These are phyloP conservation scores for Drosophila paulistorum DNA, from an alignment of 1,140 invertebrate species.

Conservation along the genomic window DNA sequence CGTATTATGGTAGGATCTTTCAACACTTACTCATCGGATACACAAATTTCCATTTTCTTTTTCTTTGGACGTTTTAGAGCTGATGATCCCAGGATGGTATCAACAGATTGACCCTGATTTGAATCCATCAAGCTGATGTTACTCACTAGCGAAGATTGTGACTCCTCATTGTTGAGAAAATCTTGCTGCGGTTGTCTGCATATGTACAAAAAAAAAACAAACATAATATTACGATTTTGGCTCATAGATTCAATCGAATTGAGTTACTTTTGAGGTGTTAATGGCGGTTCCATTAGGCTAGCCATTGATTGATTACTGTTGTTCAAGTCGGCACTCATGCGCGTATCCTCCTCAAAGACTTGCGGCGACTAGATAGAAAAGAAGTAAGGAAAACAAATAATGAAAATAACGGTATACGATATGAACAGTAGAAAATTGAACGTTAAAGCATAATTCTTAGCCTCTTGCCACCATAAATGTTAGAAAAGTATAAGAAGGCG, in stretches of 20 bases:
- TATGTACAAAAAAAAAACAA: neutral
- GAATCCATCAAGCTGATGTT: constrained; percentile 82
- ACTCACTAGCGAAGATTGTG: constrained; percentile 90
- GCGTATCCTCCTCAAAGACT: constrained; percentile 92
- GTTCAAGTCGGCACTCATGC: constrained; percentile 91
- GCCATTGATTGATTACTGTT: constrained; percentile 82
- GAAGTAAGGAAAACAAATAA: no score
- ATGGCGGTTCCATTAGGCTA: constrained; percentile 73
- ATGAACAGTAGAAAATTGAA: no score
- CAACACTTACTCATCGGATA: constrained; percentile 85
- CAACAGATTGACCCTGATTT: constrained; percentile 64
- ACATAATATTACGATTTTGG: constrained; percentile 77
- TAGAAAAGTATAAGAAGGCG: no score
- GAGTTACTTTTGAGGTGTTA: constrained; percentile 69
- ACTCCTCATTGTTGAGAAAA: constrained; percentile 89
- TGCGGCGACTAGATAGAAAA: constrained; percentile 81
- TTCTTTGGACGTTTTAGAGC: constrained; percentile 85
- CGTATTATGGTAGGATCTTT: neutral
- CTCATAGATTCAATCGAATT: neutral
- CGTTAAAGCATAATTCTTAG: no score
- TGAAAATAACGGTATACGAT: no score
- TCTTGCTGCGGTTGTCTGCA: constrained; percentile 77
- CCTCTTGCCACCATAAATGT: no score
- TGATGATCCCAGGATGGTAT: constrained; percentile 48
- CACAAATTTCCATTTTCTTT: constrained; percentile 90